These are phyloP conservation scores for Ormyrus nitidulus DNA, from an alignment of 2,888 invertebrate genomes.

Conservation along the genomic window DNA sequence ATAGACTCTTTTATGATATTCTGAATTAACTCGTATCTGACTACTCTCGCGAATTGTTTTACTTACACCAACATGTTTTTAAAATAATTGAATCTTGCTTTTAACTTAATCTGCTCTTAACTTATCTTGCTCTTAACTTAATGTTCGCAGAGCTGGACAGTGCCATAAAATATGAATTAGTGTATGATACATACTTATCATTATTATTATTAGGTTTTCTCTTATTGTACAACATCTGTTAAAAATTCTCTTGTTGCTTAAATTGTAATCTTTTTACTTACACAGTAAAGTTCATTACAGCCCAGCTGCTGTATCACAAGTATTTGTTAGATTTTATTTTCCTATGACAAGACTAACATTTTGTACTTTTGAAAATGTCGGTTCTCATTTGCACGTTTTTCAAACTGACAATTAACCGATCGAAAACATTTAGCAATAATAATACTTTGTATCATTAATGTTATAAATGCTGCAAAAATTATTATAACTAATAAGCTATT, in stretches of 20 bases:
- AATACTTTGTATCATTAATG: conserved; percentile 49
- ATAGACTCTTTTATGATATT: conserved; percentile 21
- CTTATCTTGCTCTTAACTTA: conserved; percentile 4
- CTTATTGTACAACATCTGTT: conserved; percentile 27
- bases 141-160: conserved; percentile 47
- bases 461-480: conserved; percentile 1
- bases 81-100: conserved; percentile 7
- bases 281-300: conserved; percentile 18
- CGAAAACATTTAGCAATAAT: conserved; percentile 15
- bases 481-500: neutral
- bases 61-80: conserved; percentile 11
- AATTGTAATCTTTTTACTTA: conserved; percentile 37
- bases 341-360: conserved; percentile 39
- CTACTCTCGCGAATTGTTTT: conserved; percentile 15
- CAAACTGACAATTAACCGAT: conserved; percentile 36
- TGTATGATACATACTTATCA: conserved; percentile 30
- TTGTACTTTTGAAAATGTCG: conserved; percentile 47
- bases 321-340: conserved; percentile 37
- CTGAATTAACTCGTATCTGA: neutral
- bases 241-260: conserved; percentile 21
- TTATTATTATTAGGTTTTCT: conserved; percentile 23
- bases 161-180: conserved; percentile 12
- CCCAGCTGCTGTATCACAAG: conserved; percentile 44
- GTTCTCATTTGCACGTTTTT: conserved; percentile 38
- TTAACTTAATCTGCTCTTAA: conserved; percentile 12